Evolutionary conservation across 2,888 invertebrate species (phyloP).

Genomic region (Eupithecia dodoneata): DNA sequence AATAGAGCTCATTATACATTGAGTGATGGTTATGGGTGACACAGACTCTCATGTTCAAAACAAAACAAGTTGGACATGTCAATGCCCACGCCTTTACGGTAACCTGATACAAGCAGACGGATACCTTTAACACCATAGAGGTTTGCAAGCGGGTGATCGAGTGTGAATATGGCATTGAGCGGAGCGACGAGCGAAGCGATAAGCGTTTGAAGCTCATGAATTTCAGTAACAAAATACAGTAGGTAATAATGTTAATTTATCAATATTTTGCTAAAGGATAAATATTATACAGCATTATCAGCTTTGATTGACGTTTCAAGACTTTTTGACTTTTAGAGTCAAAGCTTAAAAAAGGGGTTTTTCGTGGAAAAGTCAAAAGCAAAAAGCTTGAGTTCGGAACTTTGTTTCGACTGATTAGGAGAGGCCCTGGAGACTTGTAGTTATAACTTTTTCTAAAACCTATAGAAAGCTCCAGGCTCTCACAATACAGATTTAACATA

Average conservation of each 20-base stretch:
- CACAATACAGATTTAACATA: no score
- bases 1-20: constrained; percentile 18
- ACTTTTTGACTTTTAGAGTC: background rate
- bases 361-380: no score
- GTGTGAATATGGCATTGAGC: constrained; percentile 59
- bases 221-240: background rate
- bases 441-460: no score
- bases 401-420: no score
- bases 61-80: constrained; percentile 82
- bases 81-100: constrained; percentile 83
- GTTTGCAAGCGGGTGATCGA: constrained; percentile 64
- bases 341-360: no score
- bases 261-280: background rate
- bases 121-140: constrained; percentile 81
- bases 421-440: no score
- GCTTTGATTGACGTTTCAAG: background rate
- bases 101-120: constrained; percentile 80
- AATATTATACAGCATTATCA: background rate
- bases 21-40: constrained; percentile 11
- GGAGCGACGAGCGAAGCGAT: constrained; percentile 56
- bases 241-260: no score
- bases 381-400: no score
- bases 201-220: background rate
- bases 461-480: no score
- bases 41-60: constrained; percentile 68